Base-by-base conservation (phyloP, 2,797 vertebrate species). In the Eurystomus glaucurus region DNA sequence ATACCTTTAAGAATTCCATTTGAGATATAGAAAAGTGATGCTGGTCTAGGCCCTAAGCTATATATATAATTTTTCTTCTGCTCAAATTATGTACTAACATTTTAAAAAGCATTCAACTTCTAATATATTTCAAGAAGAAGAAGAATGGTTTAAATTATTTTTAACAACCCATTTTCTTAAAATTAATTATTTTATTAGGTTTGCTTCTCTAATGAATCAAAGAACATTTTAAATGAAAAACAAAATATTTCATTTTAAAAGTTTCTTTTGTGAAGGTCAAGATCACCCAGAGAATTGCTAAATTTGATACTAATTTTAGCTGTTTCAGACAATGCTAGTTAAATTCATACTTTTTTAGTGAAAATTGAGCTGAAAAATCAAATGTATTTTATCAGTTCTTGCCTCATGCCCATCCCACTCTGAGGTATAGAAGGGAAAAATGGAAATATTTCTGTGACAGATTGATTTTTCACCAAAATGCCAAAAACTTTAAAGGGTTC, bases 141-240 rank as follows among this genome's bases (percentile, higher is more conserved):
- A 60, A 80, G 1, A 41, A 31, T 11, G 0, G 5, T 58, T 80
- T 41, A 1, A 72, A 72, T 33, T 0, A 13, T 33, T 72, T 79
- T 64, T 50, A 64, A 55, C 13, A 60, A 51, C 17, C 1, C 0
- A 4, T 72, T 76, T 65, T 51, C 9, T 79, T 37, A 19, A 68
- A 77, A 69, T 6, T n/a, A 43, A 22, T 41, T 55, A 10, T 39
- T 77, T 72, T 69, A 1, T 68, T 28, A 41, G 3, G 3, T 35
- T 76, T 82, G 10, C 19, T 41, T 83, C 7, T 55, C 25, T 74
- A 57, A 45, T 60, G 76, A 75, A 75, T 48, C 18, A 76, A 77
- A 55, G 4, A 28, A 31, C 1, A 16, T 10, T 33, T 69, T 35
- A 57, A 57, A 85, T 19, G 0, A 78, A 91, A 69, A 55, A 62